Evolutionary conservation across 2,888 invertebrate genomes (phyloP), one percentile per base, ranked within the genome.

Genomic region (Macrophya annulata): DNA sequence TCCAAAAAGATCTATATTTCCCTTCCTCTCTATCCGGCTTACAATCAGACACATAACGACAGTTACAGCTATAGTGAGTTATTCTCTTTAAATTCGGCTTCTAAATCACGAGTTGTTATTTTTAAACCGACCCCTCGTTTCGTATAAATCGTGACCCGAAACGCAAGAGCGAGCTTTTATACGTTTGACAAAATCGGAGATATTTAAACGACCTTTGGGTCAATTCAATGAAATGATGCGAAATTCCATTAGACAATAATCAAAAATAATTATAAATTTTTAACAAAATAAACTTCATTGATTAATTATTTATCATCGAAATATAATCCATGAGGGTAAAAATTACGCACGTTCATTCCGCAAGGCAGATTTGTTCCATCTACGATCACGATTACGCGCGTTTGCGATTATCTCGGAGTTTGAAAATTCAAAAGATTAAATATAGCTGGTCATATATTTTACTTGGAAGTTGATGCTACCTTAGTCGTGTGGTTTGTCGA

Each of bases 41-140:
- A 77, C 17, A 77, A 48, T 77, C 31, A 31, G 48, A 77, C 51
- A 77, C 43, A 25, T 74, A 45, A 45, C 72, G 72, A 68, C 43
- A n/a, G 43, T 74, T 45, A 68, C 25, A 68, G 31, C 6, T 68
- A 68, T 43, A 25, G 21, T 21, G 72, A 74, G 72, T 74, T 74
- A 45, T 74, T 74, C 43, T 45, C 72, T 74, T 74, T 48, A 77
- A 77, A 77, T 77, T 77, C 17, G 37, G 77, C 17, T 55, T 55
- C 77, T 77, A 37, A 77, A 77, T 77, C 77, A 51, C 31, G 31
- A 25, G 31, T n/a, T 55, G 76, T 77, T 77, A 55, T 77, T 77
- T 77, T 77, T 77, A 55, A 51, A 55, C 43, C 72, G n/a, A 74
- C 72, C 72, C 72, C 45, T 74, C 45, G 72, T 77, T 48, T 77